phyloP scores from a whole-genome alignment of 2,888 invertebrate genomes.

The Lasioglossum malachurum region DNA sequence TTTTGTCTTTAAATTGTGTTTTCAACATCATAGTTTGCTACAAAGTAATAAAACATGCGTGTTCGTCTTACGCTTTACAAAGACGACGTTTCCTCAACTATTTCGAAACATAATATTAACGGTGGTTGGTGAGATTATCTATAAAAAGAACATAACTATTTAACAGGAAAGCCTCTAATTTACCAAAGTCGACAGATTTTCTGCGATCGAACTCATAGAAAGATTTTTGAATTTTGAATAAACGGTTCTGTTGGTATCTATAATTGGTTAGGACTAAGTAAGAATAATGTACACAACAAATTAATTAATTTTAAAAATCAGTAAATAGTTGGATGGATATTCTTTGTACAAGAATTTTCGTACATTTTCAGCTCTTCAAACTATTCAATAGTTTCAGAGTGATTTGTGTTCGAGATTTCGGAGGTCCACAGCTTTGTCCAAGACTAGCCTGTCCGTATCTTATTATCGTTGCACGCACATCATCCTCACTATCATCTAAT shows the following conservation, averaged over 20 bases:
- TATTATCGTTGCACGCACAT: constrained; percentile 70
- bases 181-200: constrained; percentile 23
- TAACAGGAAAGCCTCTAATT: constrained; percentile 16
- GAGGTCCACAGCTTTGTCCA: constrained; percentile 78
- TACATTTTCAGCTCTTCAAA: constrained; percentile 81
- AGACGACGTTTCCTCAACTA: constrained; percentile 4
- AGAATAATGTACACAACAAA: constrained; percentile 71
- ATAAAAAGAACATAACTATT: neutral
- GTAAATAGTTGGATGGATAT: constrained; percentile 70
- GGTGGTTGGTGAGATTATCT: constrained; percentile 11
- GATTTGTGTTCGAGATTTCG: constrained; percentile 78
- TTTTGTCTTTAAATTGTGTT: neutral
- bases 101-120: neutral
- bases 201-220: constrained; percentile 32
- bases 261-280: constrained; percentile 67
- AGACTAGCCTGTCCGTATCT: constrained; percentile 80
- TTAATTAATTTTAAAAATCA: constrained; percentile 61
- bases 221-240: constrained; percentile 49
- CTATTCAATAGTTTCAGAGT: constrained; percentile 80
- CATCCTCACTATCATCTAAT: constrained; percentile 71
- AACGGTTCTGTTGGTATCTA: constrained; percentile 63
- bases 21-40: constrained; percentile 2
- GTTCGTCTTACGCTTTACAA: constrained; percentile 8
- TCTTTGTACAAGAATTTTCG: constrained; percentile 73
- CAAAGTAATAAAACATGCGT: neutral